Percentiles rank a stretch among this genome's conserved stretches.
Conservation (phyloP, 2,797 vertebrate genomes). For the Siniperca obscura region DNA sequence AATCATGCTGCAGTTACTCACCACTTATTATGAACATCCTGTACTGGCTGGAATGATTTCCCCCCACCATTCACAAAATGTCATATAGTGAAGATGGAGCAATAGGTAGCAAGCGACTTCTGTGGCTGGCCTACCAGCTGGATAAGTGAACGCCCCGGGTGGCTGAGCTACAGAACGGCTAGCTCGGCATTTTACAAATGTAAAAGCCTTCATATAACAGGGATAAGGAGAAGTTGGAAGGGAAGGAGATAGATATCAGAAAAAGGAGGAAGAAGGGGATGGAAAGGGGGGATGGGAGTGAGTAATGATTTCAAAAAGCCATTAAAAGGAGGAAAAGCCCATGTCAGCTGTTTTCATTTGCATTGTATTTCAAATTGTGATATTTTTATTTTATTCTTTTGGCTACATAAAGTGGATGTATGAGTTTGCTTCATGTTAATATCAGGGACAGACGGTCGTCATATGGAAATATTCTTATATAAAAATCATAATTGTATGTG, state of each 20-base stretch:
- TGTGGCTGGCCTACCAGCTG: constrained; percentile 65
- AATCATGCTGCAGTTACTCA: constrained; percentile 83
- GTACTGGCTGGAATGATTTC: constrained; percentile 81
- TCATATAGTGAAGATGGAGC: constrained; percentile 73
- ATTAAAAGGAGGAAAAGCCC: constrained; percentile 52
- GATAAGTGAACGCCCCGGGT: constrained; percentile 72
- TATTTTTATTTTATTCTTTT: constrained; percentile 42
- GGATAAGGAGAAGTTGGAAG: constrained; percentile 64
- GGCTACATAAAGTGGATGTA: not conserved
- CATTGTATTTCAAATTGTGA: constrained; percentile 45
- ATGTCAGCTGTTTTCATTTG: constrained; percentile 66
- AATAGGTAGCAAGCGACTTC: constrained; percentile 62
- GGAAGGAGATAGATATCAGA: constrained; percentile 46
- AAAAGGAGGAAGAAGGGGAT: constrained; percentile 30
- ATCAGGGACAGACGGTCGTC: constrained; percentile 3
- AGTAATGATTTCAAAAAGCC: constrained; percentile 59
- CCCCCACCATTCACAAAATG: constrained; percentile 82
- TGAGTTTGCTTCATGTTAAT: constrained; percentile 21
- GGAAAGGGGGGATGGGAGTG: constrained; percentile 30
- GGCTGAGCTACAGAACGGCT: constrained; percentile 68
- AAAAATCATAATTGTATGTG: constrained; percentile 9
- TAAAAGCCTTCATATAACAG: constrained; percentile 58
- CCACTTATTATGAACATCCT: constrained; percentile 83
- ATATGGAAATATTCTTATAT: not conserved
- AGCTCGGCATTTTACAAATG: constrained; percentile 67